Conservation (phyloP, 2,888 invertebrate species). For the Tolmerus cingulatus region DNA sequence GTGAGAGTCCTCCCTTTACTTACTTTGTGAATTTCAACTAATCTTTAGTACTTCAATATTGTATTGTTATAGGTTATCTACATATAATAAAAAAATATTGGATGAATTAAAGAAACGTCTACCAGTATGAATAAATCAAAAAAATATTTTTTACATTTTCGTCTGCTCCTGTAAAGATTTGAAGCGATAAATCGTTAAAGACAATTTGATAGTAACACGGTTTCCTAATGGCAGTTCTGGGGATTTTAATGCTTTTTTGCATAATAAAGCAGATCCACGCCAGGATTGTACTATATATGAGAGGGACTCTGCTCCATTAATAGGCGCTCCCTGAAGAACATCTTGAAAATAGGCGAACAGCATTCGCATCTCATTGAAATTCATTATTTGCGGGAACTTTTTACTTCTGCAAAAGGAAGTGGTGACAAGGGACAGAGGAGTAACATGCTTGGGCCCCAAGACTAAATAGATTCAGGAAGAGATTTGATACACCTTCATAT, state of each 20-base stretch:
- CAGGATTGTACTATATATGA: not conserved
- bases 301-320: not conserved
- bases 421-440: not conserved
- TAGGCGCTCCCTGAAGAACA: not conserved
- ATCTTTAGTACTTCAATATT: not conserved
- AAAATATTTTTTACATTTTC: not conserved
- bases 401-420: not conserved
- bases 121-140: no score
- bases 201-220: not conserved
- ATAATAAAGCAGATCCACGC: slow-evolving; percentile 1
- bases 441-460: not conserved
- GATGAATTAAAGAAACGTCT: no score
- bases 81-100: no score
- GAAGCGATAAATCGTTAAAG: not conserved
- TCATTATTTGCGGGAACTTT: slow-evolving; percentile 23
- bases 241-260: not conserved
- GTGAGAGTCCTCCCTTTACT: not conserved
- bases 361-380: slow-evolving; percentile 25
- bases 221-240: not conserved
- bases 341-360: slow-evolving; percentile 21
- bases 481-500: slow-evolving; percentile 11
- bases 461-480: not conserved
- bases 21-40: not conserved
- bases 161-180: not conserved
- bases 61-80: no score